phyloP scores from a whole-genome alignment of 2,113 vertebrate species.

The Heterotilapia buettikoferi region DNA sequence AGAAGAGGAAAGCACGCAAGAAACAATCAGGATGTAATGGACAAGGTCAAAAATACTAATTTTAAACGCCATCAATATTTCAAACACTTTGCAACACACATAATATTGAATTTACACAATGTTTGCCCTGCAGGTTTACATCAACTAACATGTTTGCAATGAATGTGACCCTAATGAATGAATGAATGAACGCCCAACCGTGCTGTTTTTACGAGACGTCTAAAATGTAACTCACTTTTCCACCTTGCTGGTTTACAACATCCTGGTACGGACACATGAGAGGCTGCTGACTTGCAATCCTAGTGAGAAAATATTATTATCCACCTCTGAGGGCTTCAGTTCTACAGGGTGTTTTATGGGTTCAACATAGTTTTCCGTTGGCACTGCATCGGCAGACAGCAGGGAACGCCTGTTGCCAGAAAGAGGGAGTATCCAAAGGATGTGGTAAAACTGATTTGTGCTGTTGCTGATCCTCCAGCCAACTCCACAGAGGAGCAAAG shows the following conservation, averaged over 20 bases:
- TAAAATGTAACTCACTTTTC: neutral
- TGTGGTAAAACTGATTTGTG: neutral
- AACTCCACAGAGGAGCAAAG: neutral
- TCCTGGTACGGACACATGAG: neutral
- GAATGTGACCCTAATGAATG: neutral
- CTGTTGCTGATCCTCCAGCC: neutral
- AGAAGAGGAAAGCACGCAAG: neutral
- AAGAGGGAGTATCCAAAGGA: neutral
- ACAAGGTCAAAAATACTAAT: neutral
- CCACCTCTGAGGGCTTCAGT: neutral
- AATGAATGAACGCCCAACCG: neutral
- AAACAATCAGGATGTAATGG: neutral
- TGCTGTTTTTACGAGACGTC: neutral
- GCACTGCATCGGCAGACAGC: neutral
- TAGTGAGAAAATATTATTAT: neutral
- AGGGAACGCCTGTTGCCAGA: neutral
- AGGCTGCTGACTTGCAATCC: neutral
- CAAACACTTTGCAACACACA: neutral
- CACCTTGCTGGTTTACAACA: neutral
- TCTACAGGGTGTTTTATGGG: neutral
- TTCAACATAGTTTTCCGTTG: neutral
- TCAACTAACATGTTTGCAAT: neutral
- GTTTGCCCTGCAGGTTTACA: neutral
- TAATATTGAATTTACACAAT: neutral
- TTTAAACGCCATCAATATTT: neutral